Conservation (phyloP, 2,888 invertebrate genomes). For the Plutella xylostella region DNA sequence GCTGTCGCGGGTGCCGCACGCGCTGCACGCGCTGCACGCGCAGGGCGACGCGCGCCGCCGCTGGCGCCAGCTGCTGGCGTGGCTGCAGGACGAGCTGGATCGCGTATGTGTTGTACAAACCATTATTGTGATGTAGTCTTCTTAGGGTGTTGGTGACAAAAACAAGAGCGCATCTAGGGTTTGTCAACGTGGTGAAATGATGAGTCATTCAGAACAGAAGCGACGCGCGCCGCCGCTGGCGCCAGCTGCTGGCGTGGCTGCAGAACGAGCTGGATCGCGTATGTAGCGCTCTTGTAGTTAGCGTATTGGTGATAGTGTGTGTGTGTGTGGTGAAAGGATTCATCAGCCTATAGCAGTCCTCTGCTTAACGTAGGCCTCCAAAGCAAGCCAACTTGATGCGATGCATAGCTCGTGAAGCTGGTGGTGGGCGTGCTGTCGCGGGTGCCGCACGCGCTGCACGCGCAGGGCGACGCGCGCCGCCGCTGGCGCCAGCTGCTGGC, state of each 20-base stretch:
- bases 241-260: constrained; percentile 91
- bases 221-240: constrained; percentile 89
- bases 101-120: constrained; percentile 68
- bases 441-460: constrained; percentile 83
- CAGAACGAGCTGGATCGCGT: constrained; percentile 92
- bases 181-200: no score
- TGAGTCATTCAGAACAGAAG: no score
- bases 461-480: constrained; percentile 81
- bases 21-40: constrained; percentile 82
- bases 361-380: no score
- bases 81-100: constrained; percentile 96
- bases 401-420: constrained; percentile 95
- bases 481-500: constrained; percentile 92
- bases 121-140: no score
- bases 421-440: constrained; percentile 91
- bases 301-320: no score
- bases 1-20: constrained; percentile 86
- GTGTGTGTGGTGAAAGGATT: no score
- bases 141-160: no score
- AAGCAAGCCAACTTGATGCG: no score
- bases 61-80: constrained; percentile 91
- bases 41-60: constrained; percentile 85
- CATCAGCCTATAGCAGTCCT: no score
- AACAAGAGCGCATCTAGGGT: no score
- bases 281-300: no score